A percentile compares a stretch with the other conserved stretches of the same genome.
phyloP scores from a whole-genome alignment of 2,888 invertebrate species.

The Euzetes globulus region DNA sequence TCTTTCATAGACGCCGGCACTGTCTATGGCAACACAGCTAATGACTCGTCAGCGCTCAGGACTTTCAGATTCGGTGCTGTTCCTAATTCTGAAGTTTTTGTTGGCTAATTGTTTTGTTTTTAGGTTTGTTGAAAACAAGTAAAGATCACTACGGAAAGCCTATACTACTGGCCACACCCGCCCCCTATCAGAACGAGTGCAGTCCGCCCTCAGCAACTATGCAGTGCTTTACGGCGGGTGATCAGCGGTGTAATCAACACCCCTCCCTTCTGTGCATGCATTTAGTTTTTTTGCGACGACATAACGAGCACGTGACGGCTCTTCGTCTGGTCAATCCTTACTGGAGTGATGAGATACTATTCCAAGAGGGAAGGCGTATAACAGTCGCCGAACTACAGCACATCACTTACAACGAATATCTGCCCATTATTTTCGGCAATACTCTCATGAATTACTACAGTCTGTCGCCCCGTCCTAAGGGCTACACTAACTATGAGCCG shows the following conservation, averaged over 20 bases:
- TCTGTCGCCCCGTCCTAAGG: constrained; percentile 52
- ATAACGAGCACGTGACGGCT: constrained; percentile 37
- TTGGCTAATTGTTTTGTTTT: background rate
- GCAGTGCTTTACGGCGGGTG: constrained; percentile 38
- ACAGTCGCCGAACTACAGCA: constrained; percentile 52
- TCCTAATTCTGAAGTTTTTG: too few species aligned
- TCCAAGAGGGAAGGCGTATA: constrained; percentile 48
- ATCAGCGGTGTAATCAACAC: constrained; percentile 39
- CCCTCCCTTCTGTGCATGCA: constrained; percentile 36
- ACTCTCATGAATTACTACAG: constrained; percentile 29
- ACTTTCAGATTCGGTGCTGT: constrained; percentile 22
- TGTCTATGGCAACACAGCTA: constrained; percentile 29
- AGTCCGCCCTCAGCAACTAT: background rate
- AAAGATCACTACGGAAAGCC: constrained; percentile 20
- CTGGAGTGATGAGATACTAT: constrained; percentile 47
- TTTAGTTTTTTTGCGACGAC: constrained; percentile 35
- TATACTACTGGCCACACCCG: constrained; percentile 7
- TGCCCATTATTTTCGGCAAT: constrained; percentile 69
- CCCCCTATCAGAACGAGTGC: constrained; percentile 15
- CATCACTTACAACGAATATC: constrained; percentile 42
- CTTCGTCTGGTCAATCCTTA: constrained; percentile 43
- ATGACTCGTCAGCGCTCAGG: constrained; percentile 21
- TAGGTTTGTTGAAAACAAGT: constrained; percentile 29
- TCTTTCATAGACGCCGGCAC: constrained; percentile 34
- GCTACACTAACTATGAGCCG: constrained; percentile 61